Conservation (phyloP, 1,140 invertebrate species). For the Capitella teleta region DNA sequence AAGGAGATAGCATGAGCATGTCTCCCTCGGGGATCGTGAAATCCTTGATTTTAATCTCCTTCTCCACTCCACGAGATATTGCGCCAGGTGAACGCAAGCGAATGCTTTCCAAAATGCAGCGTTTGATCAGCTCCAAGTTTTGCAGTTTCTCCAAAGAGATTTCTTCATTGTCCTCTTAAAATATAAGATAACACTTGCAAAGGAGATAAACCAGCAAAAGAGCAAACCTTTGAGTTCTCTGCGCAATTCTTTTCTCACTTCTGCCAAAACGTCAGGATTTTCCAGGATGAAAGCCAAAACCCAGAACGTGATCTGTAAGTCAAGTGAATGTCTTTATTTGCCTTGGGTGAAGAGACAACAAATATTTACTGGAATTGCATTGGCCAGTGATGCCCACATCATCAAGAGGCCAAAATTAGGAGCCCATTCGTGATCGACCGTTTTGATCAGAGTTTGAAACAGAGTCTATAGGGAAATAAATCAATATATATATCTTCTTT, state of each 20-base stretch:
- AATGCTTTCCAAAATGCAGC: too few species aligned
- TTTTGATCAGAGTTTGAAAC: slow-evolving; percentile 5
- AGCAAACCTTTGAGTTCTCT: too few species aligned
- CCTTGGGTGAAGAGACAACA: too few species aligned
- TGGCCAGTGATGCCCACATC: slow-evolving; percentile 23
- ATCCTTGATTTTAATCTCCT: too few species aligned
- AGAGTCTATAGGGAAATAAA: background rate
- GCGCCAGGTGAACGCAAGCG: too few species aligned
- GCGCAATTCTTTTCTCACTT: slow-evolving; percentile 16
- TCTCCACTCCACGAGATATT: too few species aligned
- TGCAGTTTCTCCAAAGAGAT: too few species aligned
- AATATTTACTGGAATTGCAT: slow-evolving; percentile 23
- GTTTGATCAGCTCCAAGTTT: too few species aligned
- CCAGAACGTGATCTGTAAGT: slow-evolving; percentile 25
- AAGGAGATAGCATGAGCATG: slow-evolving; percentile 26
- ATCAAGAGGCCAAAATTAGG: slow-evolving; percentile 22
- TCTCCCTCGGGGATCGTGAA: slow-evolving; percentile 22
- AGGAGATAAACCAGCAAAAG: too few species aligned
- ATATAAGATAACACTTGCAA: too few species aligned
- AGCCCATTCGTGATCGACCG: slow-evolving; percentile 15
- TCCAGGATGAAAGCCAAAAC: slow-evolving; percentile 17
- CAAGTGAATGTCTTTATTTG: slow-evolving; percentile 1
- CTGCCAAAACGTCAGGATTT: slow-evolving; percentile 14
- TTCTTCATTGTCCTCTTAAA: too few species aligned
- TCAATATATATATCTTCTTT: too few species aligned